Base-by-base conservation (phyloP, 2,888 invertebrate species). In the Melanostoma scalare region DNA sequence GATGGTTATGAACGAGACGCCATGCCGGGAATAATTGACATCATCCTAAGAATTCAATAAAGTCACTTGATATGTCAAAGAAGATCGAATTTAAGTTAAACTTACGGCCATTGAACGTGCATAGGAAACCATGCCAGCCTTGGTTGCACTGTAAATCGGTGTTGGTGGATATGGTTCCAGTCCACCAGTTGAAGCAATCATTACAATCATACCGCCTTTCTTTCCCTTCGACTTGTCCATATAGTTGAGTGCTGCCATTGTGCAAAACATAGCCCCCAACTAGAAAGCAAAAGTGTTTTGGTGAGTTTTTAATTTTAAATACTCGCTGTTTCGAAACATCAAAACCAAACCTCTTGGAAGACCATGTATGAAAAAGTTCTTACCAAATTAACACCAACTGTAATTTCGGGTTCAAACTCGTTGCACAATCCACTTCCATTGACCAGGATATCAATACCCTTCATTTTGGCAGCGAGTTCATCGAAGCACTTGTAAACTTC, bases 201-300 rank as follows among this genome's bases (percentile, higher is more conserved):
- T 92, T 5, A 90, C 86, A 53, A 92, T 89, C 36, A 89, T 73
- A 1, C 91, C 91, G 9, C 92, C 92, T 1, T 86, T 86, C 0
- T 91, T 92, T 0, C 90, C 89, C 53, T 89, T 89, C 2, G 90
- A 87, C 78, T 89, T 90, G 42, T 90, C 89, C 92, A 92, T 92
- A 50, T 91, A 89, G 6, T 88, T 86, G 46, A 91, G 46, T 0
- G 89, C 91, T 44, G 87, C 88, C 79, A 91, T 76, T 0, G 90
- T 91, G 50, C 92, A 89, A 0, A 92, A 87, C 3, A 92, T 89
- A 3, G 92, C 71, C 3, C 92, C 93, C 87, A 91, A 87, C 92
- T 92, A 82, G 10, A 78, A 65, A 4, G 53, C 56, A 9, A 61
- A 6, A 35, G 10, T 9, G 5, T 36, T 0, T 0, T 5, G 3